These are phyloP conservation scores for Spilosoma lubricipeda DNA, from an alignment of 2,888 invertebrate species.

Conservation along the genomic window DNA sequence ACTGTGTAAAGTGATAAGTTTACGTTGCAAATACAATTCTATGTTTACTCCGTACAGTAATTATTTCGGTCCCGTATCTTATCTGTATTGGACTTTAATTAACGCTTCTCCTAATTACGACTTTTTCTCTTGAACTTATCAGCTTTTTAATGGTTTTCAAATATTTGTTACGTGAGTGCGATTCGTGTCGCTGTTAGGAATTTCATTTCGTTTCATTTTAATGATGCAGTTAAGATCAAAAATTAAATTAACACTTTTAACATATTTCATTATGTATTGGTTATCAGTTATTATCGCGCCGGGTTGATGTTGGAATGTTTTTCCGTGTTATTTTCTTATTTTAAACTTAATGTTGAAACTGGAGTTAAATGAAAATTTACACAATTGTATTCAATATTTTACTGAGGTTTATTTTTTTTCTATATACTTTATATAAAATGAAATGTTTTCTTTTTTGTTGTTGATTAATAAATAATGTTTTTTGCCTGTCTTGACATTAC, in stretches of 20 bases:
- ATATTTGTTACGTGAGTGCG: slow-evolving; percentile 37
- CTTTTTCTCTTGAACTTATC: slow-evolving; percentile 33
- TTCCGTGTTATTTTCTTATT: background rate
- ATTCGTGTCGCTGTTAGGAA: slow-evolving; percentile 22
- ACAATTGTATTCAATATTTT: background rate
- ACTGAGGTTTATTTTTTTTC: too few species aligned
- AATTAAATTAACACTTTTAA: slow-evolving; percentile 27
- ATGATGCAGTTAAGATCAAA: slow-evolving; percentile 18
- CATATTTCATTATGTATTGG: slow-evolving; percentile 3
- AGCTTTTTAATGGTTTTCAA: slow-evolving; percentile 43
- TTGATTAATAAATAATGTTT: background rate
- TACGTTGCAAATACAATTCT: slow-evolving; percentile 27
- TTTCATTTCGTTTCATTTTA: slow-evolving; percentile 25
- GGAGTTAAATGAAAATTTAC: background rate
- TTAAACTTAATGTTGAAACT: background rate
- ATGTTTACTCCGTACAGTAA: slow-evolving; percentile 23
- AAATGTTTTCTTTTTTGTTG: background rate
- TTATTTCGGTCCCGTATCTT: slow-evolving; percentile 27
- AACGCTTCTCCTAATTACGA: slow-evolving; percentile 34
- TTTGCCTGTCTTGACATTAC: too few species aligned
- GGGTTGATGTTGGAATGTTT: background rate
- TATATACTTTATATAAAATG: too few species aligned
- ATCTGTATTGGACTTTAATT: slow-evolving; percentile 33
- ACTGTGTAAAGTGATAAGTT: slow-evolving; percentile 13
- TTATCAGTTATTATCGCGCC: background rate